These are phyloP conservation scores for Eulemur rubriventer DNA, from an alignment of 2,797 vertebrate species.

Conservation along the genomic window DNA sequence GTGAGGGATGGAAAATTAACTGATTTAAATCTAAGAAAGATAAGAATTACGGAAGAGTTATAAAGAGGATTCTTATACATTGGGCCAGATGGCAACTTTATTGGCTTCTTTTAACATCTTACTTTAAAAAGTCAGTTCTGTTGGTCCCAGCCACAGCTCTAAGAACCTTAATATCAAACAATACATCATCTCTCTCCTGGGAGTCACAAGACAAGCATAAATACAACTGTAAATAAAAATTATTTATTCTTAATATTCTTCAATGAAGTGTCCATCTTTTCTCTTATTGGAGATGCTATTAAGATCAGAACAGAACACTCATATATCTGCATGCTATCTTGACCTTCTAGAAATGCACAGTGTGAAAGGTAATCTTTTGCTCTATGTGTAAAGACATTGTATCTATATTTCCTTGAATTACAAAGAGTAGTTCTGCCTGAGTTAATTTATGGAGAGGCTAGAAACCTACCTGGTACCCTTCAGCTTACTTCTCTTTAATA, in stretches of 20 bases:
- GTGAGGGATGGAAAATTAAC: neutral
- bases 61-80: neutral
- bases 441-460: neutral
- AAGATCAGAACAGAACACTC: neutral
- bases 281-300: neutral
- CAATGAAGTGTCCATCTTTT: neutral
- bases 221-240: neutral
- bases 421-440: neutral
- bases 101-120: neutral
- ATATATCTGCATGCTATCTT: neutral
- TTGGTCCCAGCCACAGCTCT: neutral
- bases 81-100: neutral
- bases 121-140: neutral
- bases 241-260: neutral
- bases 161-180: neutral
- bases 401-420: neutral
- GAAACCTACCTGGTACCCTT: neutral
- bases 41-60: neutral
- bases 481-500: neutral
- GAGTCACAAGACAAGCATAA: neutral
- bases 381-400: neutral
- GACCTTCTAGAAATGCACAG: neutral
- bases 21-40: neutral
- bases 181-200: neutral
- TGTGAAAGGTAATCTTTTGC: neutral